Conservation (phyloP, 2,113 vertebrate species). For the Dasyornis broadbenti region DNA sequence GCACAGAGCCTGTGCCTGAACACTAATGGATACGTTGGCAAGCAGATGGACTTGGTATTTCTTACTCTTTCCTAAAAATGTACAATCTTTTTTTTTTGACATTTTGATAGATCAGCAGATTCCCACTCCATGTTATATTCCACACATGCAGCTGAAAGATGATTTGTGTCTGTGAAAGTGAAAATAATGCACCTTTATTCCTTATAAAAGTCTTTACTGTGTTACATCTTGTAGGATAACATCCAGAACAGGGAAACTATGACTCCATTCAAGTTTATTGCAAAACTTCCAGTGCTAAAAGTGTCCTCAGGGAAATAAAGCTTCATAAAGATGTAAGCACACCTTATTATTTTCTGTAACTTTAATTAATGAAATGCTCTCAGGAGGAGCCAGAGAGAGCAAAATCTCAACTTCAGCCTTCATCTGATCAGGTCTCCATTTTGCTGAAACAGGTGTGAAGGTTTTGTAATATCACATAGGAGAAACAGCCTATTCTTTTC, state of each 20-base stretch:
- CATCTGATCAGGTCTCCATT: neutral
- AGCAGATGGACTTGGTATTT: neutral
- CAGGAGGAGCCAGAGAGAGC: neutral
- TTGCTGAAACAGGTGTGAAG: neutral
- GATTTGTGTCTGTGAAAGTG: neutral
- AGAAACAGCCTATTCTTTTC: neutral
- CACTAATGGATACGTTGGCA: slow-evolving; percentile 62
- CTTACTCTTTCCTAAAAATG: slow-evolving; percentile 35
- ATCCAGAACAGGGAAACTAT: neutral
- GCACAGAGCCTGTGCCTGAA: neutral
- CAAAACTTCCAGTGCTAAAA: neutral
- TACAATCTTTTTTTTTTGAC: neutral
- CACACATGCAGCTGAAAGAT: neutral
- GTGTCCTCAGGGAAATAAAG: too few relatives aligned
- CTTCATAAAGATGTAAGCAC: neutral
- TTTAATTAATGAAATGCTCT: neutral
- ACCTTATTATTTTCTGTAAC: neutral
- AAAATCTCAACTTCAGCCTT: neutral
- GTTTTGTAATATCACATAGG: neutral
- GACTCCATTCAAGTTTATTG: neutral
- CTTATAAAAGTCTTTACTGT: neutral
- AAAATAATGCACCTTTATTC: neutral
- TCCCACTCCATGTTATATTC: neutral
- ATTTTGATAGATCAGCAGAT: slow-evolving; percentile 34
- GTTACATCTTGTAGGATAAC: neutral